These are phyloP conservation scores for Agrilus mali DNA, from an alignment of 2,888 invertebrate genomes.

Conservation along the genomic window DNA sequence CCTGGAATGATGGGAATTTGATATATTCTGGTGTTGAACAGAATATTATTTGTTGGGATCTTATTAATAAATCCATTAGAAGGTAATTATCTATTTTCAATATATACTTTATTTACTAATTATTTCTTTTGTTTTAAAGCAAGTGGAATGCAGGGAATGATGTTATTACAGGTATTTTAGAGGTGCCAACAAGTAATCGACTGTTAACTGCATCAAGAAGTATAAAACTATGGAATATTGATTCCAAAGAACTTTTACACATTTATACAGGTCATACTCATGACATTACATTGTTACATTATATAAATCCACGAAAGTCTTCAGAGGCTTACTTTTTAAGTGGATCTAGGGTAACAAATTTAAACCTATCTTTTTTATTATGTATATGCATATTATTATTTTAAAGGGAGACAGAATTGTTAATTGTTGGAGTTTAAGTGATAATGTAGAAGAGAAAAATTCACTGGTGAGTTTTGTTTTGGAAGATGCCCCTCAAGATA, in stretches of 20 bases:
- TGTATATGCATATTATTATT: neutral
- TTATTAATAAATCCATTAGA: constrained; percentile 35
- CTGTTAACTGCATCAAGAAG: constrained; percentile 31
- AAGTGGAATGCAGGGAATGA: constrained; percentile 54
- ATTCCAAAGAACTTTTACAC: constrained; percentile 43
- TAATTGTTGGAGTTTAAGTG: constrained; percentile 37
- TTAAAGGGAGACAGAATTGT: constrained; percentile 33
- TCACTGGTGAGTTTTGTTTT: constrained; percentile 48
- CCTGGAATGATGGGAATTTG: constrained; percentile 43
- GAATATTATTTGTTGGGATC: constrained; percentile 43
- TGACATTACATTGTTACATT: constrained; percentile 38
- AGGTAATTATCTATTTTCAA: constrained; percentile 26
- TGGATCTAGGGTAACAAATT: constrained; percentile 29
- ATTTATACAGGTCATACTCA: constrained; percentile 53
- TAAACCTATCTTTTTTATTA: constrained; percentile 1
- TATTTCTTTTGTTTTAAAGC: constrained; percentile 28
- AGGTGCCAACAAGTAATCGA: constrained; percentile 39
- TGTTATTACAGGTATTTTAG: constrained; percentile 45
- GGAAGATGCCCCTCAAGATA: constrained; percentile 51
- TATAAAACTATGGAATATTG: constrained; percentile 52
- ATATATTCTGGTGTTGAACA: constrained; percentile 43
- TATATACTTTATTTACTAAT: neutral
- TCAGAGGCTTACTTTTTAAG: constrained; percentile 34
- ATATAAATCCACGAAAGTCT: constrained; percentile 22
- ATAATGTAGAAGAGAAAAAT: constrained; percentile 35